A percentile compares a stretch with the other conserved stretches of the same genome.
Evolutionary conservation across 2,113 vertebrate species (phyloP).

Genomic region (Sebastes schlegelii): DNA sequence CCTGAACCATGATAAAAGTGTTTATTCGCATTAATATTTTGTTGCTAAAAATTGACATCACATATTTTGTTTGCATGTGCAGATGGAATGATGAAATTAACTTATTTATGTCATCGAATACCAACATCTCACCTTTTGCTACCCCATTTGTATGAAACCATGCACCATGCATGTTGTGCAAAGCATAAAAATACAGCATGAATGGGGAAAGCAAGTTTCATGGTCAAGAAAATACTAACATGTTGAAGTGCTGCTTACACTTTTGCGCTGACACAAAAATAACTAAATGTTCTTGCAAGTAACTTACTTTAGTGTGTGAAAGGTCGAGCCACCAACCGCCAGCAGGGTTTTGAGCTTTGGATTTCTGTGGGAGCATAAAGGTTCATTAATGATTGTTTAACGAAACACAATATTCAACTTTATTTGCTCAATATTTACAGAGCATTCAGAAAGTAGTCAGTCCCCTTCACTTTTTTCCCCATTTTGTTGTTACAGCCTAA

Average conservation of each 20-base stretch:
- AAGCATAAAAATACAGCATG: neutral
- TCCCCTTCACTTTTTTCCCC: neutral
- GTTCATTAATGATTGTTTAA: neutral
- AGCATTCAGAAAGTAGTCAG: neutral
- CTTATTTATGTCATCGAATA: neutral
- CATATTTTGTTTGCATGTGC: neutral
- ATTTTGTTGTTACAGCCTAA: neutral
- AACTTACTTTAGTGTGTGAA: conserved; percentile 82
- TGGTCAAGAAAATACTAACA: neutral
- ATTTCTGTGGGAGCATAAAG: conserved; percentile 75
- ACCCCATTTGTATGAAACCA: neutral
- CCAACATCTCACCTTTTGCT: neutral
- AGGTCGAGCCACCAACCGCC: conserved; percentile 85
- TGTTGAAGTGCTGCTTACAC: neutral
- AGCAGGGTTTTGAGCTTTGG: conserved; percentile 83
- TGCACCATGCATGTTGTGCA: neutral
- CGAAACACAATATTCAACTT: neutral
- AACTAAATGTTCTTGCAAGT: neutral
- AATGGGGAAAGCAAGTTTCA: neutral
- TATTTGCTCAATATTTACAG: neutral
- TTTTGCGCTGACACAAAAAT: neutral
- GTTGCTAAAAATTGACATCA: neutral
- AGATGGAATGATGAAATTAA: neutral
- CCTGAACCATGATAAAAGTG: neutral
- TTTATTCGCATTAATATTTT: neutral